These are phyloP conservation scores for Phenganax marumi DNA, from an alignment of 92 coral and sea anemone species.

Conservation along the genomic window DNA sequence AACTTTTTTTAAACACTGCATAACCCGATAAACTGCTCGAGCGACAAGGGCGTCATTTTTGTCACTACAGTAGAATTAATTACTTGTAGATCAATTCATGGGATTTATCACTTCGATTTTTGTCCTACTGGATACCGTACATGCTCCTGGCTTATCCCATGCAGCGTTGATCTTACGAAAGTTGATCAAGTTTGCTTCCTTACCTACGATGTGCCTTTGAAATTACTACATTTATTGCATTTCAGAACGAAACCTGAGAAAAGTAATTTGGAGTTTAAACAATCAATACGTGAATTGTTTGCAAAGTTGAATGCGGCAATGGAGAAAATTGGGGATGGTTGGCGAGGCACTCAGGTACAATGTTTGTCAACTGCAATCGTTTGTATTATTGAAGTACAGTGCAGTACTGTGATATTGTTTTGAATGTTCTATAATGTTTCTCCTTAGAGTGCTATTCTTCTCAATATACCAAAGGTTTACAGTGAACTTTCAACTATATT, in stretches of 20 bases:
- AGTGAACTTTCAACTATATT: conserved; percentile 72
- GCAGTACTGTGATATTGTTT: not conserved
- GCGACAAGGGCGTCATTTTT: too few relatives aligned
- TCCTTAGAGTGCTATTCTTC: conserved; percentile 65
- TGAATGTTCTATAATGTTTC: not conserved
- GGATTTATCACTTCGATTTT: too few relatives aligned
- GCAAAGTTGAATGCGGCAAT: conserved; percentile 17
- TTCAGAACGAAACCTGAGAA: conserved; percentile 21
- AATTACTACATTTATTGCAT: not conserved
- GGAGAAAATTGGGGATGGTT: conserved; percentile 28
- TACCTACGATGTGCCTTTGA: too few relatives aligned
- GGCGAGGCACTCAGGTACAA: conserved; percentile 32
- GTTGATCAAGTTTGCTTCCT: too few relatives aligned
- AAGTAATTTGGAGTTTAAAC: conserved; percentile 26
- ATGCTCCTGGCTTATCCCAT: too few relatives aligned
- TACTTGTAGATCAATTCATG: too few relatives aligned
- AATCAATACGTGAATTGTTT: conserved; percentile 23
- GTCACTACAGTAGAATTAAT: too few relatives aligned
- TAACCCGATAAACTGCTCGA: too few relatives aligned
- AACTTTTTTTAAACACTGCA: too few relatives aligned
- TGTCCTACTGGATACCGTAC: too few relatives aligned
- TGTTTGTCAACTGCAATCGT: not conserved
- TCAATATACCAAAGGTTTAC: conserved; percentile 75
- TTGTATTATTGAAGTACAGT: not conserved
- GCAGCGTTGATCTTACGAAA: too few relatives aligned